These are phyloP conservation scores for Lates calcarifer DNA, from an alignment of 2,113 vertebrate species.

Conservation along the genomic window DNA sequence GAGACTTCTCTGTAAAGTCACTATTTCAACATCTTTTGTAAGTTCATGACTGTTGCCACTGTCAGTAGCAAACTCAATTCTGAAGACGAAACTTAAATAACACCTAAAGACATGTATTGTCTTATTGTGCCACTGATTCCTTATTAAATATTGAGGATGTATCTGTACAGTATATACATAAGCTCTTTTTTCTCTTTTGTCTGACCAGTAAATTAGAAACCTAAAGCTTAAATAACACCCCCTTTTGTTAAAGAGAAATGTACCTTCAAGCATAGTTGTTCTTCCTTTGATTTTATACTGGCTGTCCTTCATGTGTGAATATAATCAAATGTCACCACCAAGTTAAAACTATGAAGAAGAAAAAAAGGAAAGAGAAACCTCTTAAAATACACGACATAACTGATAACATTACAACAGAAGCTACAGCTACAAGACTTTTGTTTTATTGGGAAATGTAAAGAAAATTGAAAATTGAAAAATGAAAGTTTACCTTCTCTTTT, in stretches of 20 bases:
- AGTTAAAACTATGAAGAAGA: neutral
- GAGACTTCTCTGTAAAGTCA: conserved; percentile 50
- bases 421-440: neutral
- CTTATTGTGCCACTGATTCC: conserved; percentile 33
- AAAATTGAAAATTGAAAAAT: too few relatives aligned
- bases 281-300: neutral
- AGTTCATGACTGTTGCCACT: conserved; percentile 28
- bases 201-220: conserved; percentile 17
- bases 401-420: too few relatives aligned
- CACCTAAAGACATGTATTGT: conserved; percentile 23
- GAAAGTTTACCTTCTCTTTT: neutral
- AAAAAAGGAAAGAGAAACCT: neutral
- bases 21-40: conserved; percentile 45
- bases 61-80: conserved; percentile 7
- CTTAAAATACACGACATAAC: neutral
- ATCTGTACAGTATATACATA: conserved; percentile 23
- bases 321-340: neutral
- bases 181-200: conserved; percentile 14
- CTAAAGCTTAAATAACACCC: conserved; percentile 8
- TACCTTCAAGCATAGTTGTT: neutral
- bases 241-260: neutral
- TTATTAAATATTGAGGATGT: conserved; percentile 30
- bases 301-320: neutral
- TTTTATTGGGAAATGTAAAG: too few relatives aligned
- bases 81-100: conserved; percentile 32